Evolutionary conservation across 1,140 invertebrate genomes (phyloP).

Genomic region (Lanistes nyassanus): DNA sequence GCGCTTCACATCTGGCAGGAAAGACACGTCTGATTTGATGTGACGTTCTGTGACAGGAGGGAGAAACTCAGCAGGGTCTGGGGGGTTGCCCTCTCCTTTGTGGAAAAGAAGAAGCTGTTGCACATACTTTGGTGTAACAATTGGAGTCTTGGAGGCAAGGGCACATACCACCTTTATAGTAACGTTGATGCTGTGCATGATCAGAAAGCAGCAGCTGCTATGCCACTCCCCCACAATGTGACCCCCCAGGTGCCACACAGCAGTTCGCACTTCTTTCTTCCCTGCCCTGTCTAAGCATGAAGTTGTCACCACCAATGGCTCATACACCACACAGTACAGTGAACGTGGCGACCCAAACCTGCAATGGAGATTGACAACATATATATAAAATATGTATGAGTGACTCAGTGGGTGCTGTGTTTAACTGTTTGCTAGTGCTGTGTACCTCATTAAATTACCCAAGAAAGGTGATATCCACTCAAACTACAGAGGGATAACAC

Average conservation of each 20-base stretch:
- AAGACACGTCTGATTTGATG: slow-evolving; percentile 71
- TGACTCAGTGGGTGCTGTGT: too few relatives aligned
- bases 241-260: slow-evolving; percentile 59
- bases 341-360: slow-evolving; percentile 66
- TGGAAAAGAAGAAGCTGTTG: slow-evolving; percentile 68
- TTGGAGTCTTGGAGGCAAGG: slow-evolving; percentile 72
- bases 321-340: slow-evolving; percentile 55
- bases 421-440: too few relatives aligned
- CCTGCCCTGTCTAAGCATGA: slow-evolving; percentile 53
- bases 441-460: too few relatives aligned
- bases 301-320: slow-evolving; percentile 60
- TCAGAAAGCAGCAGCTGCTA: slow-evolving; percentile 72
- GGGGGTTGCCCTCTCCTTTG: slow-evolving; percentile 63
- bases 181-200: slow-evolving; percentile 75
- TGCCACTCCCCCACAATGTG: slow-evolving; percentile 66
- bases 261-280: slow-evolving; percentile 52
- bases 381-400: too few relatives aligned
- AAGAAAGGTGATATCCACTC: too few relatives aligned
- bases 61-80: slow-evolving; percentile 67
- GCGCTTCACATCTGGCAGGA: slow-evolving; percentile 69
- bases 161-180: slow-evolving; percentile 77
- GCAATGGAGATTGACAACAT: too few relatives aligned
- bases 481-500: too few relatives aligned
- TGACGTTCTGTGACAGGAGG: slow-evolving; percentile 72
- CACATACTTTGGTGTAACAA: slow-evolving; percentile 76